Conservation (phyloP, 2,797 vertebrate genomes). For the Leptoclinus maculatus region DNA sequence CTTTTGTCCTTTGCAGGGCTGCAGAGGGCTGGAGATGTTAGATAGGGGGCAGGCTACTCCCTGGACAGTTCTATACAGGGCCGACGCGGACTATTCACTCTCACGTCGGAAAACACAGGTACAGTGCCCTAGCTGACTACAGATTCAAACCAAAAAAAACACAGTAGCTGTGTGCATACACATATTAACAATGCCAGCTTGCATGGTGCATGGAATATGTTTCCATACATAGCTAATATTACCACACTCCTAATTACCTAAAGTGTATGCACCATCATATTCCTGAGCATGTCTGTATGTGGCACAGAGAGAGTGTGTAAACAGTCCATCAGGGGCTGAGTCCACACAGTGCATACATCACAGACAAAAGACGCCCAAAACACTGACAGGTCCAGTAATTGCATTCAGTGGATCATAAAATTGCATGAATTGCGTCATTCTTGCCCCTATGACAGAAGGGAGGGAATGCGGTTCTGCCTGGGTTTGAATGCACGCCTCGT, state of each 20-base stretch:
- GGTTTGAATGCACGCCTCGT: constrained; percentile 67
- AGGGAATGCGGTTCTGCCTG: constrained; percentile 14
- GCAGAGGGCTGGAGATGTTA: neutral
- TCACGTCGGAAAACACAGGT: neutral
- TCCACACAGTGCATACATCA: constrained; percentile 62
- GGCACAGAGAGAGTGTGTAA: constrained; percentile 33
- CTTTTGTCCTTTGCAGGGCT: neutral
- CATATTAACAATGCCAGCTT: constrained; percentile 1
- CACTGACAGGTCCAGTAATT: constrained; percentile 77
- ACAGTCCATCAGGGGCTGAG: constrained; percentile 43
- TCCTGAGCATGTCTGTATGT: constrained; percentile 5
- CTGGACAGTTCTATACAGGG: neutral
- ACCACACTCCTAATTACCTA: constrained; percentile 26
- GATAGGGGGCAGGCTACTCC: neutral
- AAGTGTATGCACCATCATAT: constrained; percentile 22
- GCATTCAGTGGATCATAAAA: constrained; percentile 78
- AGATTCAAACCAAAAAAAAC: neutral
- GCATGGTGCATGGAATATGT: constrained; percentile 11
- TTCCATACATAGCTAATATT: constrained; percentile 30
- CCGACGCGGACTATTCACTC: neutral
- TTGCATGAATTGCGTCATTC: constrained; percentile 76
- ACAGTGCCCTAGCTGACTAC: neutral
- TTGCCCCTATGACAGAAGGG: constrained; percentile 48
- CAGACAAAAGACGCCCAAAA: constrained; percentile 45
- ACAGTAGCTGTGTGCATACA: neutral